Conservation (phyloP, 2,888 invertebrate genomes). For the Ichneumoninae sp. region DNA sequence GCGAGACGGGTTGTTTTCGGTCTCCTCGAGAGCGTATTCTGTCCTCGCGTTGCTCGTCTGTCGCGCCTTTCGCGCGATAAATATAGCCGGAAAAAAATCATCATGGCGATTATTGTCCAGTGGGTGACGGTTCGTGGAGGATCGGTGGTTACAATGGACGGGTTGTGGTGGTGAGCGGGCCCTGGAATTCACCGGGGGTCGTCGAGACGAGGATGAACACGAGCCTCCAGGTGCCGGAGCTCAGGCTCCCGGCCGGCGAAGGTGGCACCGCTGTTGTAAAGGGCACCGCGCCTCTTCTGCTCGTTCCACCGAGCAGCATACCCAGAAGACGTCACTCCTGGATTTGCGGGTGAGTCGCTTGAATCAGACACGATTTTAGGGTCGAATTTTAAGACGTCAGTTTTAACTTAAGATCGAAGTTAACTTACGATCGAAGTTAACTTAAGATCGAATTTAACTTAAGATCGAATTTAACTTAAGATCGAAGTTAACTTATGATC, state of each 20-base stretch:
- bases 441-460: no score
- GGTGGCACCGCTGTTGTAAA: slow-evolving; percentile 77
- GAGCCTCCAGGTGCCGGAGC: slow-evolving; percentile 89
- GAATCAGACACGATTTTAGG: neutral
- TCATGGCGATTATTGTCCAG: slow-evolving; percentile 68
- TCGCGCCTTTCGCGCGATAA: neutral
- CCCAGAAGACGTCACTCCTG: slow-evolving; percentile 90
- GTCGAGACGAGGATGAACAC: slow-evolving; percentile 83
- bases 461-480: no score
- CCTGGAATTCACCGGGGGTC: slow-evolving; percentile 73
- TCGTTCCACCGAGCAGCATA: slow-evolving; percentile 86
- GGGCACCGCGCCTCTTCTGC: slow-evolving; percentile 77
- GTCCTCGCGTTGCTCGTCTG: neutral
- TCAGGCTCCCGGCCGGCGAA: slow-evolving; percentile 86
- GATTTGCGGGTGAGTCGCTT: slow-evolving; percentile 89
- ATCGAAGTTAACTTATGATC: no score
- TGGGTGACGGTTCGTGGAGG: slow-evolving; percentile 68
- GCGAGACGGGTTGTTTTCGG: slow-evolving; percentile 21
- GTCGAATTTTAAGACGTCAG: no score
- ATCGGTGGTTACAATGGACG: slow-evolving; percentile 66
- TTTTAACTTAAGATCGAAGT: no score
- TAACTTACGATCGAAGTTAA: no score
- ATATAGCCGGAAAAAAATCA: slow-evolving; percentile 22
- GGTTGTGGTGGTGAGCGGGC: slow-evolving; percentile 66
- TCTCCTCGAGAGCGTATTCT: neutral